A percentile compares a stretch with the other conserved stretches of the same genome.
Conservation (phyloP, 2,113 vertebrate genomes). For the Gallinago paraguaiae region DNA sequence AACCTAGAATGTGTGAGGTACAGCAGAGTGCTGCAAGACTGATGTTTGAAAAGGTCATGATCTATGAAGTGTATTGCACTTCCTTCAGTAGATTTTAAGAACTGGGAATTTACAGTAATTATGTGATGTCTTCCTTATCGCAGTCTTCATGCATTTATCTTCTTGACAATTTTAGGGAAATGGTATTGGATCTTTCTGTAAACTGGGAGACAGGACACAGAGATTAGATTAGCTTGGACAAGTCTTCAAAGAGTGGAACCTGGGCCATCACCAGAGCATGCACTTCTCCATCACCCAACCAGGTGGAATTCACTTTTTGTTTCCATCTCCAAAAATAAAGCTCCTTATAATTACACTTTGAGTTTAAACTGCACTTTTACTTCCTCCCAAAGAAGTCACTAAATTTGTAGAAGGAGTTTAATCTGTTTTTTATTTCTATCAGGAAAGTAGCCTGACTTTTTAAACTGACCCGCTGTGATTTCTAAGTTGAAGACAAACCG, state of each 20-base stretch:
- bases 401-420: background rate
- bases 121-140: background rate
- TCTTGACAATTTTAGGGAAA: background rate
- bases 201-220: background rate
- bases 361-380: background rate
- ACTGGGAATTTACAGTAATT: background rate
- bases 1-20: background rate
- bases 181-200: background rate
- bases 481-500: background rate
- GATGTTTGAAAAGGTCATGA: background rate
- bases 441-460: background rate
- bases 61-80: background rate
- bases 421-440: background rate
- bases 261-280: background rate
- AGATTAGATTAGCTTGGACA: background rate
- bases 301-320: background rate
- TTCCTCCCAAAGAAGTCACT: background rate
- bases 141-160: background rate
- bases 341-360: background rate
- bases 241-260: background rate
- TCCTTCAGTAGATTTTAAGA: background rate
- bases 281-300: background rate
- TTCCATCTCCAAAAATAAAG: background rate
- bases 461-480: background rate
- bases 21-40: background rate